Evolutionary conservation across 2,888 invertebrate genomes (phyloP).

Genomic region (Polymixis flavicincta): DNA sequence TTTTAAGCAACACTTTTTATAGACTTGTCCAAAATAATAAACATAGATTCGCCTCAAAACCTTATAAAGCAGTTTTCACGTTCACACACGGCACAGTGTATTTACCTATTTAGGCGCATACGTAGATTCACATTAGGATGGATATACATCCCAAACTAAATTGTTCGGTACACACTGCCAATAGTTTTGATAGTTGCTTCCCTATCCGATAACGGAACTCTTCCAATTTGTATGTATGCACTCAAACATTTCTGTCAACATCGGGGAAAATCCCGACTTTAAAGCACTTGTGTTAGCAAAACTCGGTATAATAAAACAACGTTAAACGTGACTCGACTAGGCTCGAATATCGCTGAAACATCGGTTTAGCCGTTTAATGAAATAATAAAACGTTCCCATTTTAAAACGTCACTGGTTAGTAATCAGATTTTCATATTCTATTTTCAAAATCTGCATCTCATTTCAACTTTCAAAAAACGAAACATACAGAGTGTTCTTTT

Average conservation of each 20-base stretch:
- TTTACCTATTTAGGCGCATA: neutral
- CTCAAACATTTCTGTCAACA: neutral
- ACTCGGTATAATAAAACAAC: neutral
- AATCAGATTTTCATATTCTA: neutral
- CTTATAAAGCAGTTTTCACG: neutral
- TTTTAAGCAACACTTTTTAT: neutral
- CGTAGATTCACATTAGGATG: neutral
- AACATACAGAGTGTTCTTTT: neutral
- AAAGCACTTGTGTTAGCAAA: neutral
- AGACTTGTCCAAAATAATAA: neutral
- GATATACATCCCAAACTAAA: conserved; percentile 17
- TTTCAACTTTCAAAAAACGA: neutral
- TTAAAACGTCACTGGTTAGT: neutral
- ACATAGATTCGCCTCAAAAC: neutral
- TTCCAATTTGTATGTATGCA: conserved; percentile 14
- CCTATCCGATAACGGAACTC: neutral
- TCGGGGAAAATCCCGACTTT: neutral
- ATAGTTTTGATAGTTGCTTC: conserved; percentile 13
- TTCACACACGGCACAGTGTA: neutral
- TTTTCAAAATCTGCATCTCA: neutral
- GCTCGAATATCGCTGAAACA: neutral
- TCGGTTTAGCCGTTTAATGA: neutral
- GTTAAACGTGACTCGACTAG: neutral
- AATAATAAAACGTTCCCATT: neutral
- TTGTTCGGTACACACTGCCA: conserved; percentile 12